These are phyloP conservation scores for Hydraecia micacea DNA, from an alignment of 2,888 invertebrate species.

Conservation along the genomic window DNA sequence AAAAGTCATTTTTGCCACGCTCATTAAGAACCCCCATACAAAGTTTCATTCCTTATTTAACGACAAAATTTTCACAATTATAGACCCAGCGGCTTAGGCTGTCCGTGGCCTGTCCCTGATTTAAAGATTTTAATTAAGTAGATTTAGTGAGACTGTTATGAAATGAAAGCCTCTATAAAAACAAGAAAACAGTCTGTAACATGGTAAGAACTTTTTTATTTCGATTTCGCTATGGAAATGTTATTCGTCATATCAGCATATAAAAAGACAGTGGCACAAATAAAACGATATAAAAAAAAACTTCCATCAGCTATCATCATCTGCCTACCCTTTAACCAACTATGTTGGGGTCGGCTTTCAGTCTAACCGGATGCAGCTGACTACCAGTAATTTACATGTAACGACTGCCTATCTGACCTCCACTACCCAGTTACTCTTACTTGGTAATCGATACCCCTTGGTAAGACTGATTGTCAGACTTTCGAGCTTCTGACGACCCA, in stretches of 20 bases:
- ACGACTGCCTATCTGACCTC: too few species aligned
- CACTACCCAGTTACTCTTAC: too few species aligned
- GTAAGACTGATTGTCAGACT: too few species aligned
- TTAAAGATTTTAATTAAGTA: neutral
- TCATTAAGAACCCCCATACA: neutral
- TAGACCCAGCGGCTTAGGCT: too few species aligned
- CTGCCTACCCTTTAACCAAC: neutral
- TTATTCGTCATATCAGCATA: neutral
- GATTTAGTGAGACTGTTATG: neutral
- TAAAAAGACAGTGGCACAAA: slow-evolving; percentile 19
- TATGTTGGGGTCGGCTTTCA: too few species aligned
- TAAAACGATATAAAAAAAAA: slow-evolving; percentile 36
- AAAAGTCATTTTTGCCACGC: neutral
- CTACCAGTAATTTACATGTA: too few species aligned
- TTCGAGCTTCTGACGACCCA: too few species aligned
- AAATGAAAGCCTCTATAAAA: neutral
- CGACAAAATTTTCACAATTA: neutral
- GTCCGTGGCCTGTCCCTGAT: neutral
- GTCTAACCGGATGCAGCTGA: too few species aligned
- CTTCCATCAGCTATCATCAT: slow-evolving; percentile 54
- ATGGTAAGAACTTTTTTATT: neutral
- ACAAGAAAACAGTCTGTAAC: neutral
- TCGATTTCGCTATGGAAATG: neutral
- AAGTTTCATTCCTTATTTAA: neutral
- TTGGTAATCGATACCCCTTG: too few species aligned